Percentiles rank a stretch among this genome's conserved stretches.
These are phyloP conservation scores for Lacerta bilineata DNA, from an alignment of 2,797 vertebrate genomes.

Conservation along the genomic window DNA sequence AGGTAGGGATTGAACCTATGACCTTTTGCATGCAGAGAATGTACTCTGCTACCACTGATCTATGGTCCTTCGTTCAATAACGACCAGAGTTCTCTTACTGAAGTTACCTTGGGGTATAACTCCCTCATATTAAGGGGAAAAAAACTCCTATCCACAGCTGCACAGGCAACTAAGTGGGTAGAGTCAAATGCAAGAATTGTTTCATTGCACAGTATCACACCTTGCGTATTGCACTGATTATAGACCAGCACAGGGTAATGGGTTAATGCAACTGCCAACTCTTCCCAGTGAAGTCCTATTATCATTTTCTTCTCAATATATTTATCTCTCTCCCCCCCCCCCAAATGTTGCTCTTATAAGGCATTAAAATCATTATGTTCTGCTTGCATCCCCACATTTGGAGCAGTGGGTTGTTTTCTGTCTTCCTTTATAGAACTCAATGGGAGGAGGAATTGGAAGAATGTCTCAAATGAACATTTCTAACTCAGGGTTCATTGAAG, in stretches of 20 bases:
- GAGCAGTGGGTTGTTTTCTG: neutral
- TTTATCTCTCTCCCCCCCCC: fast-evolving
- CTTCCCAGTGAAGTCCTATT: too few species aligned
- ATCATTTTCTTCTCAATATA: neutral
- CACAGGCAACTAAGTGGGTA: neutral
- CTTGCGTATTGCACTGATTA: neutral
- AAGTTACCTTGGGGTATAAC: neutral
- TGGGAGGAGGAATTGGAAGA: too few species aligned
- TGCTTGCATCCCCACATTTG: neutral
- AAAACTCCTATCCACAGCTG: neutral
- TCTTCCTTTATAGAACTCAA: neutral
- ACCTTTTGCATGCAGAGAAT: neutral
- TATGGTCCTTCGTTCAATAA: neutral
- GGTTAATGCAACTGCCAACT: neutral
- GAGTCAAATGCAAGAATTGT: neutral
- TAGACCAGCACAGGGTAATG: neutral
- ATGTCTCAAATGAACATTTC: neutral
- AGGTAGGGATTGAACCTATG: neutral
- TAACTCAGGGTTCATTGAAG: neutral
- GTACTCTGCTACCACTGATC: neutral
- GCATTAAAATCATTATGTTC: neutral
- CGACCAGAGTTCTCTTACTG: neutral
- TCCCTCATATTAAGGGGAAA: neutral
- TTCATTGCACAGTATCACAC: neutral
- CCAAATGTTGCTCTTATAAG: neutral